phyloP scores from a whole-genome alignment of 2,888 invertebrate species.

The Lasioglossum oenotherae region DNA sequence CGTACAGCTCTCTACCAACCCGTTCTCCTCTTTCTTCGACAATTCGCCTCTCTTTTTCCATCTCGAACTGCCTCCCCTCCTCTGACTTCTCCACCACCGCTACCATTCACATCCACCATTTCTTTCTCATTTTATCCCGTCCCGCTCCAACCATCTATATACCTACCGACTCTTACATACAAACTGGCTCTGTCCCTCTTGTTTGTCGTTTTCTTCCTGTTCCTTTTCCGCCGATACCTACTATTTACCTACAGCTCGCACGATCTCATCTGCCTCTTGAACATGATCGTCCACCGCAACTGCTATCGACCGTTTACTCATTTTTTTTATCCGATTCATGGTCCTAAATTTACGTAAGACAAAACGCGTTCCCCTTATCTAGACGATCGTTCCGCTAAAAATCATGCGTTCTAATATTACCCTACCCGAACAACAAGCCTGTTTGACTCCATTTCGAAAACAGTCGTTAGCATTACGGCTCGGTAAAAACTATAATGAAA shows the following conservation, averaged over 20 bases:
- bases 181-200: neutral
- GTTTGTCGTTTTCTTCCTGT: neutral
- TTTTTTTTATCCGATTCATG: neutral
- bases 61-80: too few species aligned
- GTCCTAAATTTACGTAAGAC: neutral
- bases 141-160: neutral
- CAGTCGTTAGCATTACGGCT: neutral
- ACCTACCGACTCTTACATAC: neutral
- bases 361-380: neutral
- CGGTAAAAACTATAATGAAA: neutral
- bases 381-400: neutral
- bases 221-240: neutral
- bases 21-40: neutral
- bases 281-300: neutral
- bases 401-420: neutral
- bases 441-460: neutral
- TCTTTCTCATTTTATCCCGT: neutral
- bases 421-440: neutral
- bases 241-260: neutral
- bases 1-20: neutral
- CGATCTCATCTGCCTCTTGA: neutral
- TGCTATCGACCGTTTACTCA: neutral
- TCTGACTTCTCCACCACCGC: neutral
- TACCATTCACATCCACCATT: slow-evolving; percentile 2
- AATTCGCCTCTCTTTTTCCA: neutral